Evolutionary conservation across 2,888 invertebrate species (phyloP), one percentile per base, ranked within the genome.

Genomic region (Drosophila nr. medialis): DNA sequence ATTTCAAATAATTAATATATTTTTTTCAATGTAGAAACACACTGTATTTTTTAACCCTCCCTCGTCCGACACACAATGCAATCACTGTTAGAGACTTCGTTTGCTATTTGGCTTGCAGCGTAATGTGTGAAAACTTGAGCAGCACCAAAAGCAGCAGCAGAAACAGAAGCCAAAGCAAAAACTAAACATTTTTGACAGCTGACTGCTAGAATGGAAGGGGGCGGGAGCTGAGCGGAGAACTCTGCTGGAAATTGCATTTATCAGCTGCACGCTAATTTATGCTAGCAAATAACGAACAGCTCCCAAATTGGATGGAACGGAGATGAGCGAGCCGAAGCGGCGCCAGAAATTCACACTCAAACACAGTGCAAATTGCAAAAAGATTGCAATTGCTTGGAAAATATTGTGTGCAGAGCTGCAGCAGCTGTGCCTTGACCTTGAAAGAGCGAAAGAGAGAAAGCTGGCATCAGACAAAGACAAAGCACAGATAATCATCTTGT

Each of bases 261-360:
- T 84, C 89, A 89, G 73, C 78, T 78, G 84, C 89, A 89, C 72
- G 84, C 89, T 85, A 87, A 88, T 83, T 86, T 81, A 81, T 83
- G 71, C 65, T 53, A 65, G 70, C 65, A 75, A 81, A 75, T 53
- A 50, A 38, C 36, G 36, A 56, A 55, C 21, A 48, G 48, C 21
- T 30, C 4, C 18, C 54, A 45, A n/a, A 50, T 34, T 34, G 40
- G 40, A 29, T 29, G 21, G 65, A 67, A 63, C n/a, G 21, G n/a
- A 30, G 11, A n/a, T 55, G 24, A 48, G 29, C 3, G 56, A 60
- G 48, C 30, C 30, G 50, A 13, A 30, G 62, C 50, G 70, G 85
- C 84, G 89, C 89, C 86, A 71, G 48, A 21, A 21, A 58, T 32
- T 45, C 27, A 42, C 49, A 45, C 27, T 32, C 24, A 27, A 48